Evolutionary conservation across 2,113 vertebrate species (phyloP).

Genomic region (Capreolus pygargus): DNA sequence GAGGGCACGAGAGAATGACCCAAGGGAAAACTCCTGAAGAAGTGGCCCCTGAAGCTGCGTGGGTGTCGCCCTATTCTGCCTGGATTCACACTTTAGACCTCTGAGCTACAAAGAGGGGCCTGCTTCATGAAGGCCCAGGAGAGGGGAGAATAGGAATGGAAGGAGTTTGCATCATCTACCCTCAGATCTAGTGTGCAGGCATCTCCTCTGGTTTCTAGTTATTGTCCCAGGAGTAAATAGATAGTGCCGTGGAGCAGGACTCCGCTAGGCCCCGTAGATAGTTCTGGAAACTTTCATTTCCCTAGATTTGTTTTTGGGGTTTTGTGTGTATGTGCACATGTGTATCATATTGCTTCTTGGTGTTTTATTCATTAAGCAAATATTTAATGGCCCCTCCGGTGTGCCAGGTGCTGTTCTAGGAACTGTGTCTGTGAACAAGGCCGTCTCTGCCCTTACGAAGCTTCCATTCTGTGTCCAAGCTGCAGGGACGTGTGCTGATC

Average conservation of each 20-base stretch:
- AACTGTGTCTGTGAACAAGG: background rate
- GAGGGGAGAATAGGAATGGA: background rate
- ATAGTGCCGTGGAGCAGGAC: background rate
- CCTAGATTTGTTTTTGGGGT: background rate
- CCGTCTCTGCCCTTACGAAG: background rate
- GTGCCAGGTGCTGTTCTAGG: background rate
- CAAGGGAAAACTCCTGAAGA: background rate
- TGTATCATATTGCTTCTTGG: background rate
- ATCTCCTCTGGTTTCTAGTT: background rate
- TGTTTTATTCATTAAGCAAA: background rate
- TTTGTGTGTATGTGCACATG: background rate
- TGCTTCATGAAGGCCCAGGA: background rate
- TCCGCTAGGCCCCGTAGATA: too few relatives aligned
- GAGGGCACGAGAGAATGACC: background rate
- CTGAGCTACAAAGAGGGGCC: background rate
- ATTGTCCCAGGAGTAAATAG: background rate
- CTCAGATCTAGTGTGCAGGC: background rate
- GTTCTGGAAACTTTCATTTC: background rate
- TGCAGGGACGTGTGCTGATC: background rate
- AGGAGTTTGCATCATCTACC: background rate
- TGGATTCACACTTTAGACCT: background rate
- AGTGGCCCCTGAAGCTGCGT: background rate
- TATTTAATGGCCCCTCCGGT: background rate
- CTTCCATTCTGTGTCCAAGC: background rate
- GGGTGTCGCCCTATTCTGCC: background rate